Evolutionary conservation across 2,797 vertebrate species (phyloP), one percentile per base, ranked within the genome.

Genomic region (Alfaro cultratus): DNA sequence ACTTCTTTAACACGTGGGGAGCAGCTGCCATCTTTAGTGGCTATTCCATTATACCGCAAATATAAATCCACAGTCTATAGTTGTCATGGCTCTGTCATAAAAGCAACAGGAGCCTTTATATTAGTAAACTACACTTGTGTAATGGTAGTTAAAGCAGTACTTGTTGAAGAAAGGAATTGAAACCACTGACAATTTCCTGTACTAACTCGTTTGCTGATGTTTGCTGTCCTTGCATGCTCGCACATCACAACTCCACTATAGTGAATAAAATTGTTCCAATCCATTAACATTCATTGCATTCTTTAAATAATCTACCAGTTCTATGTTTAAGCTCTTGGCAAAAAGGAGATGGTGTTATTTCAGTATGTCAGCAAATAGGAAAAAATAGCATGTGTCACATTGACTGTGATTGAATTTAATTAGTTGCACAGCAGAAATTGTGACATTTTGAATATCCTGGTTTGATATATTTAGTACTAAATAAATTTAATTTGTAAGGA

Each of bases 161-260:
- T 80, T 36, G 43, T 62, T 9, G 53, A 57, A 75, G 79, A 87
- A 57, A 75, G 81, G 88, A 90, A 89, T 84, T 85, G 79, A 91
- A 91, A 92, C 87, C 70, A 74, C 74, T 26, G 2, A 26, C 43
- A 18, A 77, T 83, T 84, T 86, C 81, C 76, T 87, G 83, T 78
- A 46, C 34, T 71, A 29, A 83, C 86, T 71, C 60, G 85, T 81
- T 76, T 86, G 77, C 53, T 81, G 15, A 79, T 47, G 29, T 70
- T 74, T 4, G 75, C 53, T 55, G 41, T 29, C 8, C 4, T 34
- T 51, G 26, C 88, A 64, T 77, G 80, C 71, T 82, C 43, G 79
- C 74, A 26, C 79, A 73, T 49, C 74, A 46, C 77, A 18, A 1
- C 77, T 73, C 31, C 64, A 70, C 49, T 75, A 70, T 49, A 3